phyloP scores from a whole-genome alignment of 2,888 invertebrate genomes.

The Drosophila anceps region DNA sequence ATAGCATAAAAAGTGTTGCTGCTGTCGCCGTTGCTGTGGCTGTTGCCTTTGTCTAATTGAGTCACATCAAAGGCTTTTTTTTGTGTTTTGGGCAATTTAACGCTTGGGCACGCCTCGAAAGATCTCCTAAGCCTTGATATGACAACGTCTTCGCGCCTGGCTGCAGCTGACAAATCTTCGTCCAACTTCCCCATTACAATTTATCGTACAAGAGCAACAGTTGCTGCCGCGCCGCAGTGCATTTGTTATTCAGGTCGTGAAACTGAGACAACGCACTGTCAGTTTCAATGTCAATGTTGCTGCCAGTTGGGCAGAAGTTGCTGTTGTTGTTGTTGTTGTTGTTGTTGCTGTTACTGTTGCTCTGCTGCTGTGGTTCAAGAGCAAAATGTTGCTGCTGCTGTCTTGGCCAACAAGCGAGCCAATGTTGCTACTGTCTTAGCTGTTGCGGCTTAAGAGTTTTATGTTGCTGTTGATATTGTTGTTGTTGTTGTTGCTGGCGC shows the following conservation, averaged over 20 bases:
- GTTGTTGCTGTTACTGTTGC: too few relatives aligned
- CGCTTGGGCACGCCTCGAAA: conserved; percentile 50
- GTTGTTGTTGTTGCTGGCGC: not conserved
- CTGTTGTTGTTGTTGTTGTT: not conserved
- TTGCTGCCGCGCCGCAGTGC: conserved; percentile 15
- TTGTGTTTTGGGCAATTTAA: conserved; percentile 50
- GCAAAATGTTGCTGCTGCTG: conserved; percentile 12
- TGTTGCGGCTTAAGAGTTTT: not conserved
- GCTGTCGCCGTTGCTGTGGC: conserved; percentile 6
- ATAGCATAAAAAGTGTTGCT: conserved; percentile 22
- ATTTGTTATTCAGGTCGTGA: conserved; percentile 59
- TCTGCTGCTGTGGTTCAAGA: not conserved
- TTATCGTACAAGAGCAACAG: conserved; percentile 8
- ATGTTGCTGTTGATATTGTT: not conserved
- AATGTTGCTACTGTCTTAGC: conserved; percentile 3
- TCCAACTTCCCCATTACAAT: conserved; percentile 13
- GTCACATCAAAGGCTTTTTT: conserved; percentile 48
- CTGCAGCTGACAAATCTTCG: conserved; percentile 17
- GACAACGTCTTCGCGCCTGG: conserved; percentile 23
- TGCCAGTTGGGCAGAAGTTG: conserved; percentile 19
- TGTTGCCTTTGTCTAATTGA: conserved; percentile 56
- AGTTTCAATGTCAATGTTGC: conserved; percentile 74
- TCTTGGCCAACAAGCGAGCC: not conserved
- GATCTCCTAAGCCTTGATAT: conserved; percentile 35
- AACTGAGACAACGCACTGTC: conserved; percentile 26